phyloP scores from a whole-genome alignment of 2,888 invertebrate genomes.

The Platycheirus rosarum region DNA sequence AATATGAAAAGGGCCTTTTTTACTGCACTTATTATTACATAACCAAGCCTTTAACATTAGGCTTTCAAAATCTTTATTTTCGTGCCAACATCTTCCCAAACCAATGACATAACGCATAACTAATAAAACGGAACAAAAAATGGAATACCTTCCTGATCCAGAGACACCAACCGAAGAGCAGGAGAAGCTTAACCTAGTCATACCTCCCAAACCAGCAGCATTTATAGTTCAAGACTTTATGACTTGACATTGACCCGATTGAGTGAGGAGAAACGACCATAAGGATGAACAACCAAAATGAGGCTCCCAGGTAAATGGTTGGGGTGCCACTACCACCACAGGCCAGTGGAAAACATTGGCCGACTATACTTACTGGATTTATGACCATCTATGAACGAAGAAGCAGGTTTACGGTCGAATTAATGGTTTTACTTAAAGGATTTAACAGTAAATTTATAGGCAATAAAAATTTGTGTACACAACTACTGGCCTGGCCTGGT shows the following conservation, averaged over 20 bases:
- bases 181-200: slow-evolving; percentile 38
- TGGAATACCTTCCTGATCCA: slow-evolving; percentile 30
- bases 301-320: slow-evolving; percentile 38
- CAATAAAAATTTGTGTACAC: slow-evolving; percentile 71
- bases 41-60: slow-evolving; percentile 37
- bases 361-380: slow-evolving; percentile 48
- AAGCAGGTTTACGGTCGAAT: slow-evolving; percentile 67
- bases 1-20: slow-evolving; percentile 56
- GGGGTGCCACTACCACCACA: slow-evolving; percentile 8
- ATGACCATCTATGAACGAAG: slow-evolving; percentile 56
- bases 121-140: slow-evolving; percentile 45
- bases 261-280: slow-evolving; percentile 30
- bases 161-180: slow-evolving; percentile 25
- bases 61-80: slow-evolving; percentile 13
- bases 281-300: slow-evolving; percentile 31
- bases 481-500: not conserved
- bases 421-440: slow-evolving; percentile 74
- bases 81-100: slow-evolving; percentile 37
- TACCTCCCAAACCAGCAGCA: slow-evolving; percentile 29
- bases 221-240: slow-evolving; percentile 67
- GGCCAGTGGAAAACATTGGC: slow-evolving; percentile 23
- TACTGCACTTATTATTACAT: slow-evolving; percentile 51
- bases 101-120: slow-evolving; percentile 70
- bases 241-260: slow-evolving; percentile 63
- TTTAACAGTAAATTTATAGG: slow-evolving; percentile 72